Percentiles rank a stretch among this genome's conserved stretches.
These are phyloP conservation scores for Sipha flava DNA, from an alignment of 1,140 invertebrate genomes.

Conservation along the genomic window DNA sequence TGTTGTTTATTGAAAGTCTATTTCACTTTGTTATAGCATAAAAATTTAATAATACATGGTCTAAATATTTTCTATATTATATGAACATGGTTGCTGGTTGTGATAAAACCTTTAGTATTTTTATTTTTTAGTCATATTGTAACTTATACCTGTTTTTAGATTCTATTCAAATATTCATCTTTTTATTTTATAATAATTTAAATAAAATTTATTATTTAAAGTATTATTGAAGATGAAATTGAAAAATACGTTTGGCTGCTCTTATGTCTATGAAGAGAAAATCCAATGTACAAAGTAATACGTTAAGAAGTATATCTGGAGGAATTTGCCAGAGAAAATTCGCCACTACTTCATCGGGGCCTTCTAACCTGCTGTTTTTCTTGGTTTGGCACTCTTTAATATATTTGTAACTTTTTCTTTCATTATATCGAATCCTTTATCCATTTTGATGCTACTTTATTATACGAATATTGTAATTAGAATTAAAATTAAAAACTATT, in stretches of 20 bases:
- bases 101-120: too few species aligned
- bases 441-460: not conserved
- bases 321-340: not conserved
- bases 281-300: not conserved
- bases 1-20: too few species aligned
- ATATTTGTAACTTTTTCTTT: too few species aligned
- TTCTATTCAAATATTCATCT: not conserved
- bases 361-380: slow-evolving; percentile 21
- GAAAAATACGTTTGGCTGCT: slow-evolving; percentile 20
- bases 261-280: slow-evolving; percentile 16
- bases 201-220: not conserved
- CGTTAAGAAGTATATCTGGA: slow-evolving; percentile 19
- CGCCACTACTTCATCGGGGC: not conserved
- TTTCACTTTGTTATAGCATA: too few species aligned
- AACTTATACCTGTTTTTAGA: not conserved
- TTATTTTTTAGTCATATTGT: too few species aligned
- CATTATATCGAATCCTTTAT: too few species aligned
- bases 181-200: not conserved
- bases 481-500: too few species aligned
- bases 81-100: too few species aligned
- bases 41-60: too few species aligned
- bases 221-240: slow-evolving; percentile 19
- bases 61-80: too few species aligned
- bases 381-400: slow-evolving; percentile 16
- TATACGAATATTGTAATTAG: too few species aligned